These are phyloP conservation scores for Melanotaenia duboulayi DNA, from an alignment of 2,113 vertebrate genomes.

Conservation along the genomic window DNA sequence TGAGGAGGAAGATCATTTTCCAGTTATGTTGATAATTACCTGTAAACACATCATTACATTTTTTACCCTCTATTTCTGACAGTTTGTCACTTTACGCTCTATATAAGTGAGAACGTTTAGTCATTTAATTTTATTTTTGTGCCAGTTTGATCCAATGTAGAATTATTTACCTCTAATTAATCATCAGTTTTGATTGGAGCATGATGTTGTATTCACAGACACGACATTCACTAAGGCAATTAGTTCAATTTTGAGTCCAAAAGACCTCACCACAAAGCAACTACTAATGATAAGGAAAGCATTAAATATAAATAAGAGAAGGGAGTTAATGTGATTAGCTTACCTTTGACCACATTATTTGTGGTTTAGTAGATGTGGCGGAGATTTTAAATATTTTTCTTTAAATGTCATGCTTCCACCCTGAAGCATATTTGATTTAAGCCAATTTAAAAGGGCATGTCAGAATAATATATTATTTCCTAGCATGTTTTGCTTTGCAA, in stretches of 20 bases:
- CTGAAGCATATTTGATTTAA: conserved; percentile 36
- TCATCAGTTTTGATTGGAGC: conserved; percentile 1
- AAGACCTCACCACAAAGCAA: background rate
- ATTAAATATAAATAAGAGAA: conserved; percentile 1
- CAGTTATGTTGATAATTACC: conserved; percentile 56
- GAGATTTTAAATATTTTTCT: too few relatives aligned
- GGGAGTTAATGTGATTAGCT: background rate
- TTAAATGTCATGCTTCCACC: background rate
- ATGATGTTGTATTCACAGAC: background rate
- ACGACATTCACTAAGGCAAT: too few relatives aligned
- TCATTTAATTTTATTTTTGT: conserved; percentile 1
- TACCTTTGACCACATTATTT: conserved; percentile 13
- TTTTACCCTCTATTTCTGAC: conserved; percentile 1
- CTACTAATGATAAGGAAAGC: background rate
- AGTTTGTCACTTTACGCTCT: background rate
- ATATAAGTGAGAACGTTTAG: background rate
- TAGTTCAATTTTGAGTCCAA: too few relatives aligned
- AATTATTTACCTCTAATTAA: conserved; percentile 27
- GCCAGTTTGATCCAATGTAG: background rate
- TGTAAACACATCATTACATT: conserved; percentile 48
- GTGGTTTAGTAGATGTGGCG: background rate
- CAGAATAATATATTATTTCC: conserved; percentile 50
- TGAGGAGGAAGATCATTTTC: conserved; percentile 25
- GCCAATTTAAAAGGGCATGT: conserved; percentile 42
- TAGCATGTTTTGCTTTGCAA: conserved; percentile 31